Evolutionary conservation across 2,797 vertebrate species (phyloP).

Genomic region (Leptatherina wallacei): DNA sequence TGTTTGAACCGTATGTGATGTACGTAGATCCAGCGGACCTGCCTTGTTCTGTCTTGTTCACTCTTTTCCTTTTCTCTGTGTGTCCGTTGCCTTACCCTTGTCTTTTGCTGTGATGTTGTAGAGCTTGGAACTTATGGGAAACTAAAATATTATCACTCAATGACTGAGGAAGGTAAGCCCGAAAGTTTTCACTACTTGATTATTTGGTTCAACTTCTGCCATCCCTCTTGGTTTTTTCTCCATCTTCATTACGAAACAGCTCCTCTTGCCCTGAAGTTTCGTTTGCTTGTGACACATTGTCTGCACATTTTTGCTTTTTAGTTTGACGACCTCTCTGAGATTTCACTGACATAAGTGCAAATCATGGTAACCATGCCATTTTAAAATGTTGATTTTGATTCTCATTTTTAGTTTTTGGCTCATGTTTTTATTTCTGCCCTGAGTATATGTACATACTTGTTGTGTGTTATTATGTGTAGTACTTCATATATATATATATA

Average conservation of each 20-base stretch:
- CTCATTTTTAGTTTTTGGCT: constrained; percentile 24
- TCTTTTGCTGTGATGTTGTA: constrained; percentile 99
- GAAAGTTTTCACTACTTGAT: constrained; percentile 84
- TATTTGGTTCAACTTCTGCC: constrained; percentile 65
- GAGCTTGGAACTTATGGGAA: constrained; percentile 99
- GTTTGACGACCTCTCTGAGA: constrained; percentile 82
- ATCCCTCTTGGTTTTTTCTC: constrained; percentile 48
- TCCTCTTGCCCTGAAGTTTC: constrained; percentile 18
- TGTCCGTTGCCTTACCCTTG: constrained; percentile 93
- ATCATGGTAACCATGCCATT: constrained; percentile 74
- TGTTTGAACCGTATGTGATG: constrained; percentile 58
- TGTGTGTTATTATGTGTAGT: constrained; percentile 58
- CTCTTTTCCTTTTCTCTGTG: constrained; percentile 84
- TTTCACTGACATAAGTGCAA: constrained; percentile 86
- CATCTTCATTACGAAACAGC: constrained; percentile 50
- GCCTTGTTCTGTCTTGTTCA: constrained; percentile 77
- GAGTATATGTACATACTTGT: constrained; percentile 41
- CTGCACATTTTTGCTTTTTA: constrained; percentile 61
- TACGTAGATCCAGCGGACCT: constrained; percentile 55
- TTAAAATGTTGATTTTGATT: constrained; percentile 22
- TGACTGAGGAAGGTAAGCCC: constrained; percentile 99
- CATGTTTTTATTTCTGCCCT: constrained; percentile 6
- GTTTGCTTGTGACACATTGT: constrained; percentile 61
- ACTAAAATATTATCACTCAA: constrained; percentile 99
- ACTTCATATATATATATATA: constrained; percentile 21